These are phyloP conservation scores for Rhodeus uyekii DNA, from an alignment of 2,797 vertebrate species.

Conservation along the genomic window DNA sequence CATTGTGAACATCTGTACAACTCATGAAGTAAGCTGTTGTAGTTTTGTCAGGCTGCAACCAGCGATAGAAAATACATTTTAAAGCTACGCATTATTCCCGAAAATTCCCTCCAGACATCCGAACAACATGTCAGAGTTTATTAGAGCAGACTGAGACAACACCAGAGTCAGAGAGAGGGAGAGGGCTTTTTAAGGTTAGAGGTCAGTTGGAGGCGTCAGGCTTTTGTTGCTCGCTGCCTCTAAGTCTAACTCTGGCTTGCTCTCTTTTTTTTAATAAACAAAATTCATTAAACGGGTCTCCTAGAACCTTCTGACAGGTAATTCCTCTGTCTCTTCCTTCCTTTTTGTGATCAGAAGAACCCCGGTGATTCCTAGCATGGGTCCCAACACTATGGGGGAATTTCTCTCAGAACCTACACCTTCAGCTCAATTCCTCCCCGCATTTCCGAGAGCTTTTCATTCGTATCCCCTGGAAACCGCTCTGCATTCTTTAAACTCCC, in stretches of 20 bases:
- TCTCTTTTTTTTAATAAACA: constrained; percentile 77
- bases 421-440: constrained; percentile 79
- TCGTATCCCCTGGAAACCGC: constrained; percentile 87
- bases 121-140: constrained; percentile 39
- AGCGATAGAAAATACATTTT: constrained; percentile 7
- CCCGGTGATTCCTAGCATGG: constrained; percentile 79
- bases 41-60: background rate
- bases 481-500: constrained; percentile 79
- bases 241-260: constrained; percentile 44
- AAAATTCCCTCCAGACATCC: constrained; percentile 15
- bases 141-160: constrained; percentile 42
- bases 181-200: constrained; percentile 64
- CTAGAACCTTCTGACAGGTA: constrained; percentile 73
- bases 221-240: constrained; percentile 45
- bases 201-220: constrained; percentile 65
- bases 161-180: constrained; percentile 45
- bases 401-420: constrained; percentile 78
- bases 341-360: constrained; percentile 80
- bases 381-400: constrained; percentile 77
- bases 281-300: constrained; percentile 75
- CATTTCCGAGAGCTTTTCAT: constrained; percentile 87
- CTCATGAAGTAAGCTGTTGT: background rate
- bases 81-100: background rate
- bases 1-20: background rate
- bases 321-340: constrained; percentile 74